phyloP scores from a whole-genome alignment of 2,888 invertebrate species.

The Lithophane socia region DNA sequence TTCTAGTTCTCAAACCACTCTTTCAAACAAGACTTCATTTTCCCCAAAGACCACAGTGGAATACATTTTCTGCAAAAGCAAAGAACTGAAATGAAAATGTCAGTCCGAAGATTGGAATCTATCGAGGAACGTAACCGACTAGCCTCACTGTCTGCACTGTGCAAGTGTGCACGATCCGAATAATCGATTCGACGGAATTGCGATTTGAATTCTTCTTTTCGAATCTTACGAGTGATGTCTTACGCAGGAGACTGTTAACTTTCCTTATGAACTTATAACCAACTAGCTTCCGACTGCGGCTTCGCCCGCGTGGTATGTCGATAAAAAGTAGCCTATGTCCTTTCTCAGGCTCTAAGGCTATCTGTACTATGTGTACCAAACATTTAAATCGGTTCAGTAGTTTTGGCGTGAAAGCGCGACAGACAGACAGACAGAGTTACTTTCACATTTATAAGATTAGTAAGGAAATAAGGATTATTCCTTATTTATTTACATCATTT shows the following conservation, averaged over 20 bases:
- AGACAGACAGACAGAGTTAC: too few species aligned
- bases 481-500: too few species aligned
- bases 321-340: too few species aligned
- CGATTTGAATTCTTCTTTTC: conserved; percentile 25
- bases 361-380: too few species aligned
- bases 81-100: conserved; percentile 42
- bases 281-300: too few species aligned
- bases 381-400: too few species aligned
- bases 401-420: too few species aligned
- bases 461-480: too few species aligned
- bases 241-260: not conserved
- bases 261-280: too few species aligned
- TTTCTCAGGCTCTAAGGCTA: too few species aligned
- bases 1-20: not conserved
- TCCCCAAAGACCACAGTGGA: not conserved
- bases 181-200: conserved; percentile 36
- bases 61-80: conserved; percentile 9
- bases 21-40: not conserved
- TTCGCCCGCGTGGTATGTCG: too few species aligned
- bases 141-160: not conserved
- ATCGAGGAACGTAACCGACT: not conserved
- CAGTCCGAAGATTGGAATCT: conserved; percentile 31
- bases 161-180: conserved; percentile 15
- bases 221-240: not conserved
- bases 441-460: too few species aligned